Evolutionary conservation across 2,113 vertebrate genomes (phyloP).

Genomic region (Tupaia chinensis): DNA sequence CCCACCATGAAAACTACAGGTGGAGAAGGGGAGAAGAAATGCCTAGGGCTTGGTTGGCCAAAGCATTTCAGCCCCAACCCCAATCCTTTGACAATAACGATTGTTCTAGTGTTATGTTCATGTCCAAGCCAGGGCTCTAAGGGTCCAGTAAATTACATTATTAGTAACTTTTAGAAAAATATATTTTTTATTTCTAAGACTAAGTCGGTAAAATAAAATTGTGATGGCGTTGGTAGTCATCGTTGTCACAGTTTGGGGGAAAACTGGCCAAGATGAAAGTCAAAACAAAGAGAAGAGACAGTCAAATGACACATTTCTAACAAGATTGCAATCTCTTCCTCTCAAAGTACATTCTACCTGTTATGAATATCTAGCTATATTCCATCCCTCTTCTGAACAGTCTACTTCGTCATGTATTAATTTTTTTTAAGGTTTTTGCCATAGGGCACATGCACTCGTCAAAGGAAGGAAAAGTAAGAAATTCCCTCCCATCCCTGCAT

Average conservation of each 20-base stretch:
- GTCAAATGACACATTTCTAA: background rate
- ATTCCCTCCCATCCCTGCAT: no score
- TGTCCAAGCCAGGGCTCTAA: background rate
- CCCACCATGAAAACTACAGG: background rate
- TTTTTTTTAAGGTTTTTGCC: background rate
- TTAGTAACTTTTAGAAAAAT: background rate
- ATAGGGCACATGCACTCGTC: no score
- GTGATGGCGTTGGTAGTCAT: background rate
- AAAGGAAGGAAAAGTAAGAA: no score
- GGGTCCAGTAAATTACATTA: background rate
- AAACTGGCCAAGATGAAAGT: background rate
- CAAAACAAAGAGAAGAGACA: background rate
- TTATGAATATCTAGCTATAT: background rate
- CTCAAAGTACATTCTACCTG: background rate
- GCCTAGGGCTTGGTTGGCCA: fast-evolving
- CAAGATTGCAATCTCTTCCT: background rate
- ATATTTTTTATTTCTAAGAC: background rate
- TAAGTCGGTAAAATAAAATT: background rate
- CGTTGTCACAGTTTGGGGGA: background rate
- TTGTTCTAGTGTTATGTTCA: background rate
- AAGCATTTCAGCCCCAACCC: background rate
- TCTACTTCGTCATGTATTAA: background rate
- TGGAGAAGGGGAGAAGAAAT: background rate
- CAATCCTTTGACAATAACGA: fast-evolving
- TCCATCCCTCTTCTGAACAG: background rate